Base-by-base conservation (phyloP, 2,888 invertebrate genomes). In the Leptinotarsa rubiginosa region DNA sequence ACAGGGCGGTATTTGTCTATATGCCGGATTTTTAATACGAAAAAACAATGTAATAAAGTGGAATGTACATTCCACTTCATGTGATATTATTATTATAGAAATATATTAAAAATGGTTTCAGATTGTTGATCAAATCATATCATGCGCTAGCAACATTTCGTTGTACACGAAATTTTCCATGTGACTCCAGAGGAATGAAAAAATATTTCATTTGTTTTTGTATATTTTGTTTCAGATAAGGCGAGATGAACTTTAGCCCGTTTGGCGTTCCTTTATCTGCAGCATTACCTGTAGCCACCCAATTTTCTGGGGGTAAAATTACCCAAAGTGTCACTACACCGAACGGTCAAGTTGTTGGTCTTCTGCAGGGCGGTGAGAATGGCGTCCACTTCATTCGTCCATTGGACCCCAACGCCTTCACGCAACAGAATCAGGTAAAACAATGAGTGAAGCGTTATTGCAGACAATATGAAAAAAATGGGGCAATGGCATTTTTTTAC, bases 341-440 rank as follows among this genome's bases (percentile, higher is more conserved):
- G 50, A 91, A 90, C 74, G 92, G 92, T 71, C 93, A 93, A 90
- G 92, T 94, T 65, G 92, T 94, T 41, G 92, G 93, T 3, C 91
- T 94, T 81, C 88, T 94, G 13, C 91, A 92, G 70, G 91, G 91
- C 16, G 92, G 93, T 79, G 92, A 93, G 81, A 94, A 93, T 47
- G 93, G 93, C 5, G 91, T 94, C 62, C 94, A 94, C 85, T 95
- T 94, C 85, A 89, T 94, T 79, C 91, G 94, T 67, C 91, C 92
- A 1, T 87, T 92, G 62, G 92, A 92, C 81, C 89, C 90, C 1
- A 90, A 90, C 81, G 83, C 87, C 4, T 88, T 88, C 82, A 86
- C 79, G 49, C 81, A 78, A 71, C 76, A 75, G 56, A 79, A 65
- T 47, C 78, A 79, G 77, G 78, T 79, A 77, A 65, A 59, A n/a